These are phyloP conservation scores for Leptonema lineaticorne DNA, from an alignment of 1,140 invertebrate species.

Conservation along the genomic window DNA sequence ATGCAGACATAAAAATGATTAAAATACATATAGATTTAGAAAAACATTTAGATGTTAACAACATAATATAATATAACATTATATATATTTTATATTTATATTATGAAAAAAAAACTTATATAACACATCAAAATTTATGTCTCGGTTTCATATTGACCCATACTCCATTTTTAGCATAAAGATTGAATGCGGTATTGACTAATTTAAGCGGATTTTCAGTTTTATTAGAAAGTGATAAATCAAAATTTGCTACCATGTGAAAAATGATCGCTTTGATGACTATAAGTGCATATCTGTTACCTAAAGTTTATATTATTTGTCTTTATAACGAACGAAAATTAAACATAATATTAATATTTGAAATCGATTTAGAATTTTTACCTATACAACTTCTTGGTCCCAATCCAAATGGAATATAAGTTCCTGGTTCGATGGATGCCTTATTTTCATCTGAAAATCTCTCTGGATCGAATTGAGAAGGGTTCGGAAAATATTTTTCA, in stretches of 20 bases:
- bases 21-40: not conserved
- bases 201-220: conserved; percentile 43
- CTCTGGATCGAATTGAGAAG: conserved; percentile 53
- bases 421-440: conserved; percentile 49
- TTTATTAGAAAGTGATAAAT: conserved; percentile 48
- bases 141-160: not conserved
- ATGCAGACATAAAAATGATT: not conserved
- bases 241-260: conserved; percentile 57
- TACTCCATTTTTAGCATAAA: not conserved
- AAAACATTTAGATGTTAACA: not conserved
- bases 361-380: not conserved
- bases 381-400: conserved; percentile 15
- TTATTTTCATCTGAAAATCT: conserved; percentile 48
- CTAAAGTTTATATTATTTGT: conserved; percentile 19
- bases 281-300: conserved; percentile 45
- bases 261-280: conserved; percentile 52
- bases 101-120: too few species aligned
- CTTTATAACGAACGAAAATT: not conserved
- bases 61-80: not conserved
- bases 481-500: conserved; percentile 46
- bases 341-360: not conserved
- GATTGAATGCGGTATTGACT: conserved; percentile 11
- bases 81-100: conserved; percentile 5
- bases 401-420: conserved; percentile 6
- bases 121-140: too few species aligned